Base-by-base conservation (phyloP, 2,888 invertebrate species). In the Lochmaea crataegi region DNA sequence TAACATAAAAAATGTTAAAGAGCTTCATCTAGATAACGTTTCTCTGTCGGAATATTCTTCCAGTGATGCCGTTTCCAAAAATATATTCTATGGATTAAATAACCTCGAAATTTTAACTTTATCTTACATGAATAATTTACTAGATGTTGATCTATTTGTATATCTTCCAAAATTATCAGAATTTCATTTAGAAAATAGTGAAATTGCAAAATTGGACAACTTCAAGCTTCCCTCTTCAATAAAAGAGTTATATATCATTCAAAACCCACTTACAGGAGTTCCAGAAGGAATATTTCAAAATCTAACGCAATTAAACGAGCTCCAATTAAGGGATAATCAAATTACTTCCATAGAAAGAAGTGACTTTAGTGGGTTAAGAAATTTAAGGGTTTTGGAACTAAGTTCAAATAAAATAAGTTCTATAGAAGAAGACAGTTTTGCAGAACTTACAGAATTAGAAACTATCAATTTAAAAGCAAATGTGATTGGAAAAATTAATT, bases 381-480 rank as follows among this genome's bases (percentile, higher is more conserved):
- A 90, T 0, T 87, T 96, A 7, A 88, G 89, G 79, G 90, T 90
- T 76, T 87, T 96, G 72, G 94, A 94, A 85, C 85, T 96, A 70
- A 91, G 91, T 80, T 87, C 88, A 7, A 94, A 94, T 84, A 89
- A 89, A 68, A 89, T 94, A 77, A 88, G 89, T 74, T 87, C 88
- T 70, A 86, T 95, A 64, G 90, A 91, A 0, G 84, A 88, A 9
- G 89, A 90, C 79, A 88, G 92, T 70, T 93, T 94, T 73, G 64
- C 75, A 9, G 76, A 80, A 45, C 75, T 83, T 12, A 64, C 60
- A 2, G 73, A 77, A 38, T 71, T 85, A n/a, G 63, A 73, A 6
- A 76, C 75, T 11, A 72, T 83, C 5, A 82, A 80, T 78, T 74
- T 84, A 58, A 64, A 76, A 42, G 41, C 38, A 12, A 83, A 84